Conservation (phyloP, 2,113 vertebrate genomes). For the Barnardius zonarius region DNA sequence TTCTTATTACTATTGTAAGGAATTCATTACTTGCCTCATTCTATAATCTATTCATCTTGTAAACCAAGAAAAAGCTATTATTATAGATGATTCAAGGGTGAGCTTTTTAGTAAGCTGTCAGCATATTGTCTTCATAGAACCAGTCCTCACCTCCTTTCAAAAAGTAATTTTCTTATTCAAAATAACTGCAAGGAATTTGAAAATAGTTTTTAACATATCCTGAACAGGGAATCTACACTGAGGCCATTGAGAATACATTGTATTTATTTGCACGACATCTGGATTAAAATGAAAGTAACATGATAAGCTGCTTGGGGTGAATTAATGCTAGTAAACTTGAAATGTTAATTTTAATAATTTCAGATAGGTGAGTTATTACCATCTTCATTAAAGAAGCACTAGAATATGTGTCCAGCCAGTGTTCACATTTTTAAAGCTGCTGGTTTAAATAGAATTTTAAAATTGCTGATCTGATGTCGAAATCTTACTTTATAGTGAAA, state of each 20-base stretch:
- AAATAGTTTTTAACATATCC: neutral
- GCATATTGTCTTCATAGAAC: neutral
- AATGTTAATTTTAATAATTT: neutral
- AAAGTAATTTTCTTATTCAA: constrained; percentile 31
- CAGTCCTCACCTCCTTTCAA: neutral
- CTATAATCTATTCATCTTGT: constrained; percentile 37
- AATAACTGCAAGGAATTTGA: constrained; percentile 34
- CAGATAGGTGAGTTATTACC: neutral
- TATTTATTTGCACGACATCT: neutral
- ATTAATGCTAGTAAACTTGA: neutral
- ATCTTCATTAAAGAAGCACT: neutral
- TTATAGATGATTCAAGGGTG: constrained; percentile 33
- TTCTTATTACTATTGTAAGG: constrained; percentile 30
- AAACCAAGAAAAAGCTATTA: constrained; percentile 48
- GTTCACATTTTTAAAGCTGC: neutral
- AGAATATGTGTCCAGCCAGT: neutral
- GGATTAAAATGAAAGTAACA: neutral
- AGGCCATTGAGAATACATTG: neutral
- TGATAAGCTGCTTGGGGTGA: neutral
- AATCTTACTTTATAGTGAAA: neutral
- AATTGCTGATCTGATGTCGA: neutral
- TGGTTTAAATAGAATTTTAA: neutral
- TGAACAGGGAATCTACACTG: neutral
- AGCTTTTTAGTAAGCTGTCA: constrained; percentile 39
- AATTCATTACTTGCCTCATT: constrained; percentile 31